Evolutionary conservation across 2,797 vertebrate genomes (phyloP), one percentile per base, ranked within the genome.

Genomic region (Myoxocephalus aenaeus): DNA sequence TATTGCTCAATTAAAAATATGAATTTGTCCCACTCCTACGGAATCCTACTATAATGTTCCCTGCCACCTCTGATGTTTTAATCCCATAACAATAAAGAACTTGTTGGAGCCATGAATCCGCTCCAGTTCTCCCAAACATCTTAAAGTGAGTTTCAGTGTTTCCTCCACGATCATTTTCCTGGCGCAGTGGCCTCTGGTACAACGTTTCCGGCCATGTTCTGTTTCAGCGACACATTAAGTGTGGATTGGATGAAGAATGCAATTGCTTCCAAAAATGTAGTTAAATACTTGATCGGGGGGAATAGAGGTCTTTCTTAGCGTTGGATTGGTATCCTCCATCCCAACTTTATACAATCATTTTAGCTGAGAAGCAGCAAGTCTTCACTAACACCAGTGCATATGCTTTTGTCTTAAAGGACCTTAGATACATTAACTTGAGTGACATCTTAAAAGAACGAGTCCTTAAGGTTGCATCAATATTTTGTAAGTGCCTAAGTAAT

Each of bases 201-300:
- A 85, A 3, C 61, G 10, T 87, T 89, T 85, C 51, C 76, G 77
- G 70, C 70, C 54, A 73, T 85, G 87, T 84, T 91, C 83, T 83
- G 86, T 81, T 81, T 89, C 87, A 89, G 86, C 86, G 80, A 76
- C 78, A 86, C 78, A 89, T 90, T 89, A 89, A 86, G 73, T 18
- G 74, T 38, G 65, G 88, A 90, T 91, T 86, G 85, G 79, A 82
- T 42, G 63, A 89, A 89, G 77, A 90, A 86, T 81, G 70, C 70
- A 48, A 64, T 69, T 20, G 77, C 77, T 83, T 90, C 81, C 79
- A 87, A 82, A 91, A 84, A 78, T 85, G 77, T 81, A 70, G 74
- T 86, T 83, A 90, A 87, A 85, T 79, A 83, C 77, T 88, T 73
- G 75, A 86, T 84, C 3, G 13, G 80, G 84, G 82, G 83, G 80